phyloP scores from a whole-genome alignment of 2,888 invertebrate genomes.

The Dermolepida albohirtum region DNA sequence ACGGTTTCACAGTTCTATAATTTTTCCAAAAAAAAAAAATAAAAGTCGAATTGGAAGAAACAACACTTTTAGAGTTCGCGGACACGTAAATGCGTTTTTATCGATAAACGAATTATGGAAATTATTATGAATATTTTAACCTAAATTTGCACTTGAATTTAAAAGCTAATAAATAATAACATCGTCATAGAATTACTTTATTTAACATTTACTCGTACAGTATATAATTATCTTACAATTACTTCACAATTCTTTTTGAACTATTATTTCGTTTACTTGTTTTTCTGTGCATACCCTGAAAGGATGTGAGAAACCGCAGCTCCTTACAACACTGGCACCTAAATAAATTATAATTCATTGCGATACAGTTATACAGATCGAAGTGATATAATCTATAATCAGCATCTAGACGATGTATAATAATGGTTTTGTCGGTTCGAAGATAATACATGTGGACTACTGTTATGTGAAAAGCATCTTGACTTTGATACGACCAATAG shows the following conservation, averaged over 20 bases:
- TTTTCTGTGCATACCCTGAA: neutral
- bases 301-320: slow-evolving; percentile 21
- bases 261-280: no score
- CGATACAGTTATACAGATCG: slow-evolving; percentile 37
- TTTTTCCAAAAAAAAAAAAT: no score
- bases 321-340: slow-evolving; percentile 21
- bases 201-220: neutral
- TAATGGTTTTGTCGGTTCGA: slow-evolving; percentile 38
- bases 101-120: no score
- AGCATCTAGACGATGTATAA: slow-evolving; percentile 33
- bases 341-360: slow-evolving; percentile 42
- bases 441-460: slow-evolving; percentile 37
- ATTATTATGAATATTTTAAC: no score
- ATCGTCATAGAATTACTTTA: no score
- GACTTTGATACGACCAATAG: slow-evolving; percentile 35
- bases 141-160: no score
- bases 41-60: no score
- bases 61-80: no score
- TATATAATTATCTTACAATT: neutral
- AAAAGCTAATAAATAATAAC: no score
- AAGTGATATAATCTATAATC: slow-evolving; percentile 40
- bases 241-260: neutral
- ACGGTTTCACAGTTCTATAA: no score
- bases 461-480: slow-evolving; percentile 24
- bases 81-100: no score